These are phyloP conservation scores for Mycalesis mineus DNA, from an alignment of 2,888 invertebrate species.

Conservation along the genomic window DNA sequence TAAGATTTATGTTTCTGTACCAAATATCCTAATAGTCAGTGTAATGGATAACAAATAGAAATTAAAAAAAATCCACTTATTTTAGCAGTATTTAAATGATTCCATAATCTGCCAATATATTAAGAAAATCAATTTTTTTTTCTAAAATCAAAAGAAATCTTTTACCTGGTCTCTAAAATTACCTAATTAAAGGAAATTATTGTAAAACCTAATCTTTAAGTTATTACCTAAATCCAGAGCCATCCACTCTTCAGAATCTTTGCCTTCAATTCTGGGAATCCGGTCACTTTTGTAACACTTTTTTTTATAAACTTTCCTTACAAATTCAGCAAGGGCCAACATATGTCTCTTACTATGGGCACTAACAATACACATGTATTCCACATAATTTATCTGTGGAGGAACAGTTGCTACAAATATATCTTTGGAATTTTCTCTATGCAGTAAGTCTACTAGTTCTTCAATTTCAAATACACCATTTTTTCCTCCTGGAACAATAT, in stretches of 20 bases:
- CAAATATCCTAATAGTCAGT: background rate
- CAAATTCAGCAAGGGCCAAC: slow-evolving; percentile 84
- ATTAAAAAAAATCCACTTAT: too few species aligned
- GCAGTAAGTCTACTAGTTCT: slow-evolving; percentile 87
- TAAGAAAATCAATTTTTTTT: too few species aligned
- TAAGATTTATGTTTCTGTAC: background rate
- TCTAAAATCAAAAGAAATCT: too few species aligned
- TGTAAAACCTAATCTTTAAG: too few species aligned
- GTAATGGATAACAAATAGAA: too few species aligned
- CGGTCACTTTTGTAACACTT: slow-evolving; percentile 81
- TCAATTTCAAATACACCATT: slow-evolving; percentile 93
- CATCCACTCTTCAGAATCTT: slow-evolving; percentile 88
- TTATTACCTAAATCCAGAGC: slow-evolving; percentile 90
- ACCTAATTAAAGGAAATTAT: too few species aligned
- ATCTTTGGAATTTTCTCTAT: slow-evolving; percentile 86
- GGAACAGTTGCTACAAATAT: slow-evolving; percentile 90
- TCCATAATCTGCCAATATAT: too few species aligned
- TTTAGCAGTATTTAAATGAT: too few species aligned
- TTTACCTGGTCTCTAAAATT: too few species aligned
- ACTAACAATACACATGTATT: slow-evolving; percentile 89
- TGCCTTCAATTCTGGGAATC: slow-evolving; percentile 88
- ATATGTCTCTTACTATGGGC: slow-evolving; percentile 86
- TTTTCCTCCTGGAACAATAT: slow-evolving; percentile 84
- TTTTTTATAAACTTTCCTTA: slow-evolving; percentile 86
- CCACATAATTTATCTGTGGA: slow-evolving; percentile 85